Evolutionary conservation across 35 echinoderm and acorn worm genomes (phyloP), one percentile per base, ranked within the genome.

Genomic region (Acanthaster planci): DNA sequence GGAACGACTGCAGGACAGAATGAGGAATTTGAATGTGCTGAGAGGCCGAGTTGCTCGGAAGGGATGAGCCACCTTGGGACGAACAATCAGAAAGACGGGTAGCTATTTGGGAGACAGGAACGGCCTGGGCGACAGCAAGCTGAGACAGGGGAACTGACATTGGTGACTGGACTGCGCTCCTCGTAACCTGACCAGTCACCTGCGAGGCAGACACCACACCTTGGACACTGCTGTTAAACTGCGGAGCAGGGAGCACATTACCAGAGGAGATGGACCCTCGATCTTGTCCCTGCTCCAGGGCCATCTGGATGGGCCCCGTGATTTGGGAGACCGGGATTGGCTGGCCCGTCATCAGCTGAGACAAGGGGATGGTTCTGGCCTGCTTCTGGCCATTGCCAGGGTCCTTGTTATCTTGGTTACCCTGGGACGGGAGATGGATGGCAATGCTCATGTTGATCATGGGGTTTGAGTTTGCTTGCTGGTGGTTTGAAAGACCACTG

Each of bases 401-500:
- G 34, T 72, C 64, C 64, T 72, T 72, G 64, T 72, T 72, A 26
- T 34, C 34, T 34, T 72, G 64, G 34, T 26, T 72, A 72, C 64
- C 64, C 8, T 30, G 22, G 29, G 64, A 31, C 34, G 64, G 64
- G 64, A 72, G 64, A 26, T 72, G 64, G 64, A 72, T 72, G 64
- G 64, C 64, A 26, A 72, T 72, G 64, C 64, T 72, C 64, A 72
- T 72, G 64, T 72, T 72, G 30, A 72, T 72, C 64, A 72, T 72
- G 0, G 64, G 64, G 34, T 72, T 72, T 34, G 22, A 26, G 42
- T 47, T 47, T 31, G 64, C 64, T 2, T 19, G 26, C 34, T 72
- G 64, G 14, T 72, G 64, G 64, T 26, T 72, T 72, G 64, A 31
- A 72, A 72, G 34, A 72, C 64, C 34, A 34, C 64, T 72, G 64